Base-by-base conservation (phyloP, 1,140 invertebrate genomes). In the Pachyrhynchus sulphureomaculatus region DNA sequence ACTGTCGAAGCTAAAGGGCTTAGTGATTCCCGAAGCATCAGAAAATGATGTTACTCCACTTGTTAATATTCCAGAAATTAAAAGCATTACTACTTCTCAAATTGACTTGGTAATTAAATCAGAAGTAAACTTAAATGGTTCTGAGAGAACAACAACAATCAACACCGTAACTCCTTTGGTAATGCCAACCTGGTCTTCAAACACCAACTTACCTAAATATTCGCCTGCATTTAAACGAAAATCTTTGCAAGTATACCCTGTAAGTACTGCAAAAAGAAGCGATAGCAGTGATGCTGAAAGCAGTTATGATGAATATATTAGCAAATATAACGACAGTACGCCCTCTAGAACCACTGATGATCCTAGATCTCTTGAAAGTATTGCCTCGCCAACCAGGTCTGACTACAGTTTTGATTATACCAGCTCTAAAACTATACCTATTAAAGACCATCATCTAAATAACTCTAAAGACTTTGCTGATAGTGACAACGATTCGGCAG, bases 401-500 rank as follows among this genome's bases (percentile, higher is more conserved):
- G 79, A 82, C 41, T 80, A 76, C 61, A 82, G 80, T 53, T 82
- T 81, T 53, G 79, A 82, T 24, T 80, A 77, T 33, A 68, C 71
- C 0, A 77, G 73, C 8, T 77, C 75, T 1, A 74, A 75, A 3
- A 67, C 44, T 34, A 59, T 39, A 18, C 48, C 56, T n/a, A 58
- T 26, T 5, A 66, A 52, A 61, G 49, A 54, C 24, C 17, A 62
- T 12, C 63, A 64, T 21, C 41, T 56, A 13, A 51, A 66, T 23
- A 57, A 58, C 62, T 71, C 39, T 71, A 75, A 64, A 70, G 68
- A 21, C 34, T 82, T 74, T 65, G 85, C 89, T 67, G 89, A 92
- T 65, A 91, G 89, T 65, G 90, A 93, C 72, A 92, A 90, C 70
- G 91, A 93, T 74, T 92, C 90, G 5, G 90, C 90, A 2, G 88